These are phyloP conservation scores for Patella pellucida DNA, from an alignment of 2,888 invertebrate genomes.

Conservation along the genomic window DNA sequence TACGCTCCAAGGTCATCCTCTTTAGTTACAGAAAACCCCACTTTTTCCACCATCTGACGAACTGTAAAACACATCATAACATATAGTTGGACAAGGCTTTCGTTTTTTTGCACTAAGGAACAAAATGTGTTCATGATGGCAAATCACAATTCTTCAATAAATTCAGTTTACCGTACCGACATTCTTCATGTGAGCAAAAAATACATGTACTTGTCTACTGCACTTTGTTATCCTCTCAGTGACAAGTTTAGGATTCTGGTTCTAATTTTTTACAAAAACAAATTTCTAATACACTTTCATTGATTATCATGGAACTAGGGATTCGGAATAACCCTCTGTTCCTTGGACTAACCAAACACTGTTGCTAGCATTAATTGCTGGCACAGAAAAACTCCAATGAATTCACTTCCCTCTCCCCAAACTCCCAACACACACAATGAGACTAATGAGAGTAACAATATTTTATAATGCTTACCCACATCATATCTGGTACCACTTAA, in stretches of 20 bases:
- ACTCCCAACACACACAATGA: background rate
- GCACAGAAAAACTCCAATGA: too few relatives aligned
- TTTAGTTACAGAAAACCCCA: slow-evolving; percentile 58
- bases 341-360: background rate
- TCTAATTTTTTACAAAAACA: too few relatives aligned
- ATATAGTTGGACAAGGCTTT: too few relatives aligned
- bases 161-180: too few relatives aligned
- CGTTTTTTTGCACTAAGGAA: background rate
- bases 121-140: background rate
- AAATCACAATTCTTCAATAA: too few relatives aligned
- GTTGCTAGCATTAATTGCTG: background rate
- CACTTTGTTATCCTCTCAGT: too few relatives aligned
- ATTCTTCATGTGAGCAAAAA: too few relatives aligned
- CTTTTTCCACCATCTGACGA: slow-evolving; percentile 62
- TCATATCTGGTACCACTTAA: slow-evolving; percentile 69
- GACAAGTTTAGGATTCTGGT: too few relatives aligned
- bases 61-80: slow-evolving; percentile 50
- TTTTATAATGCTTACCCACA: slow-evolving; percentile 55
- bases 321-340: background rate
- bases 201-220: too few relatives aligned
- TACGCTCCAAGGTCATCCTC: slow-evolving; percentile 65
- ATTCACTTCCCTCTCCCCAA: too few relatives aligned
- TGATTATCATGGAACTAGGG: background rate
- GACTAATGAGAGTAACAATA: background rate
- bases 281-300: too few relatives aligned